Evolutionary conservation across 2,888 invertebrate species (phyloP), one percentile per base, ranked within the genome.

Genomic region (Platycheirus rosarum): DNA sequence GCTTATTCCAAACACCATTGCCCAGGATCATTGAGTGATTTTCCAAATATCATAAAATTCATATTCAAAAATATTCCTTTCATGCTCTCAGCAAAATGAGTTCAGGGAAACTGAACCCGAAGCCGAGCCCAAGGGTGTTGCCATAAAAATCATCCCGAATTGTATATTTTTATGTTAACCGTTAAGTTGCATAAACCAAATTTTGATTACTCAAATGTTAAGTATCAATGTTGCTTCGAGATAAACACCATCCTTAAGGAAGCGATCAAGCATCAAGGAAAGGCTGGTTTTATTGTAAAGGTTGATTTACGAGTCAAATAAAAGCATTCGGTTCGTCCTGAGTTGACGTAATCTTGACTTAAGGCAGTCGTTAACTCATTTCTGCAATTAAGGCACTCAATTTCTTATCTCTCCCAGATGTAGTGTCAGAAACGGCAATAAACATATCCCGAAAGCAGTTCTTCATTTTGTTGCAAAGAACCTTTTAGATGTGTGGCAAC

Each of bases 371-470:
- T 51, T 60, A 53, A 16, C 44, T 62, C 46, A 46, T 76, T 60
- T 20, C 66, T 40, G 40, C 26, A 37, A 37, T 69, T 68, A 37
- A 68, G 68, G 42, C 49, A 76, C 51, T 75, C 46, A 75, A 75
- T 66, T 62, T 35, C 51, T 69, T 76, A 76, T 76, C 75, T 53
- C 16, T 18, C 60, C 14, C 46, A 32, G 65, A 20, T 66, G 49
- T 57, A 55, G 66, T 74, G 74, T 57, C 65, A 66, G 40, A 44
- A 76, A 69, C 55, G 4, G 4, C 37, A 40, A 13, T 37, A 20
- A 62, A 9, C 26, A 51, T 29, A 32, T 32, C 44, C 14, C 11
- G 9, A 11, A 14, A 13, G 1, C 14, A 9, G 16, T n/a, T 6
- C n/a, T 20, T 9, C 23, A 14, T 11, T 3, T 4, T 3, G 7